Evolutionary conservation across 2,797 vertebrate species (phyloP).

Genomic region (Acropternis orthonyx): DNA sequence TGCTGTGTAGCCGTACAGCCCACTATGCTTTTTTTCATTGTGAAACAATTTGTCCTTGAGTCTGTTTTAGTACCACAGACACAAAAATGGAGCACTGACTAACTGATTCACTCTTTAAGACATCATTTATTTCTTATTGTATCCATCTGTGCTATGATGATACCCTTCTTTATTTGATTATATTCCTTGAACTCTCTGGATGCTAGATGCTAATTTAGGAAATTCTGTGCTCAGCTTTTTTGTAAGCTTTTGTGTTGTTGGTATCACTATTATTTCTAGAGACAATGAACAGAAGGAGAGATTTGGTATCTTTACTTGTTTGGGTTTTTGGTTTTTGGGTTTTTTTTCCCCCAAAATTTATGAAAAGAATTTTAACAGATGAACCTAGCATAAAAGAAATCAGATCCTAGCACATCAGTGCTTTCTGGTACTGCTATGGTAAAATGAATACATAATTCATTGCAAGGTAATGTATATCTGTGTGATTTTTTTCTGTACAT

Average conservation of each 20-base stretch:
- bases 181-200: neutral
- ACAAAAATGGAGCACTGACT: neutral
- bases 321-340: neutral
- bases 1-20: neutral
- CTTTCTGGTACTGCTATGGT: neutral
- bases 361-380: neutral
- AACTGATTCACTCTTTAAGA: neutral
- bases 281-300: neutral
- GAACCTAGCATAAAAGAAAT: neutral
- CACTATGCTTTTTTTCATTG: fast-evolving
- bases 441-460: neutral
- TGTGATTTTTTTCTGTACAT: neutral
- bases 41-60: neutral
- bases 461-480: neutral
- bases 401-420: neutral
- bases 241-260: neutral
- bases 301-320: neutral
- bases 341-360: neutral
- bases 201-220: neutral
- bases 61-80: neutral
- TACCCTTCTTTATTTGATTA: neutral
- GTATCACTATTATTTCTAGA: neutral
- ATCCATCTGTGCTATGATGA: neutral
- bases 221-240: neutral
- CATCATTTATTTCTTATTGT: neutral